Evolutionary conservation across 2,113 vertebrate genomes (phyloP).

Genomic region (Talpa occidentalis): DNA sequence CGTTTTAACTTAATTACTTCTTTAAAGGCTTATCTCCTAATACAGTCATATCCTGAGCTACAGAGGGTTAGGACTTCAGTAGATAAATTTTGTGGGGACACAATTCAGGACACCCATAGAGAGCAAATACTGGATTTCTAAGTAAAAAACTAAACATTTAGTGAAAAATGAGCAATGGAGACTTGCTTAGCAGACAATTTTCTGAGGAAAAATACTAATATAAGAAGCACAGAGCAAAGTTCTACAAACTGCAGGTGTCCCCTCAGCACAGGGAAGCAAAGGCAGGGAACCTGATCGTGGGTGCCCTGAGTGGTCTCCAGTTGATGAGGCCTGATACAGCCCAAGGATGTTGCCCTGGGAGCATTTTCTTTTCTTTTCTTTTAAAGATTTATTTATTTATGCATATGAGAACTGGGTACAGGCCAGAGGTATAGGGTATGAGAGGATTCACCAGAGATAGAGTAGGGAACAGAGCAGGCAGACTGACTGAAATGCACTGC

Average conservation of each 20-base stretch:
- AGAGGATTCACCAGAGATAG: too few species aligned
- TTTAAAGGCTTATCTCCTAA: background rate
- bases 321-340: background rate
- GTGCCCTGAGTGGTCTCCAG: background rate
- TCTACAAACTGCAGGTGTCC: background rate
- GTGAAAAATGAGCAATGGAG: background rate
- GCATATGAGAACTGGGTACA: too few species aligned
- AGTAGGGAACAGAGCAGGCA: too few species aligned
- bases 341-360: background rate
- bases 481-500: too few species aligned
- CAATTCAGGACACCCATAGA: background rate
- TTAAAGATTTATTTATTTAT: too few species aligned
- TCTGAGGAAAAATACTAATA: background rate
- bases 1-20: background rate
- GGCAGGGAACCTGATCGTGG: fast-evolving
- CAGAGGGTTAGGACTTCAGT: background rate
- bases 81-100: background rate
- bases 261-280: background rate
- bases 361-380: too few species aligned
- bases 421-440: too few species aligned
- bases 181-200: background rate
- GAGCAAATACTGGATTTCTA: background rate
- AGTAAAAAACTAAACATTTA: background rate
- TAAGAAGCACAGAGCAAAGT: background rate
- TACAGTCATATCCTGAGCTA: background rate